These are phyloP conservation scores for Cylas formicarius DNA, from an alignment of 1,140 invertebrate genomes.

Conservation along the genomic window DNA sequence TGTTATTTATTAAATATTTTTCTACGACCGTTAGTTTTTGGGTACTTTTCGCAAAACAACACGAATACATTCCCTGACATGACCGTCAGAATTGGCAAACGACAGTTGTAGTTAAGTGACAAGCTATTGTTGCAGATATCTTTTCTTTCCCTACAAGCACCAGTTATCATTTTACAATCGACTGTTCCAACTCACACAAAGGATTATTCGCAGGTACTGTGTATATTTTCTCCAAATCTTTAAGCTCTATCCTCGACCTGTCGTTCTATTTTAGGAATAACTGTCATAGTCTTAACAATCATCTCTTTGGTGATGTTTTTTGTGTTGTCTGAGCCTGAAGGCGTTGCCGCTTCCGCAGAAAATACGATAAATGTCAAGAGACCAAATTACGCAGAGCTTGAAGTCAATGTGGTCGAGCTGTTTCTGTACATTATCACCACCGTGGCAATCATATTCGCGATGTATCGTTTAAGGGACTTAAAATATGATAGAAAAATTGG, in stretches of 20 bases:
- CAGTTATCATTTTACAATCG: conserved; percentile 74
- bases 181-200: conserved; percentile 81
- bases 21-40: too few relatives aligned
- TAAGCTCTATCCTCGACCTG: too few relatives aligned
- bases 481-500: conserved; percentile 52
- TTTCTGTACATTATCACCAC: conserved; percentile 58
- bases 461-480: conserved; percentile 55
- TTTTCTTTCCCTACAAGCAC: conserved; percentile 27
- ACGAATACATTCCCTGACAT: too few relatives aligned
- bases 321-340: conserved; percentile 64
- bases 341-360: conserved; percentile 44
- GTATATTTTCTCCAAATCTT: conserved; percentile 1
- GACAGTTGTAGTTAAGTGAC: too few relatives aligned
- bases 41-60: too few relatives aligned
- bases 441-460: conserved; percentile 49
- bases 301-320: conserved; percentile 88
- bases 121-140: conserved; percentile 27
- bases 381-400: conserved; percentile 55
- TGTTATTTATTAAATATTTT: too few relatives aligned
- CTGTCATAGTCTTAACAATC: conserved; percentile 73
- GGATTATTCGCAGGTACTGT: conserved; percentile 72
- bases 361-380: conserved; percentile 20
- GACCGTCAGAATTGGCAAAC: too few relatives aligned
- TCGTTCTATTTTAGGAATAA: conserved; percentile 19
- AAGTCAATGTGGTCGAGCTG: conserved; percentile 71